Evolutionary conservation across 2,113 vertebrate genomes (phyloP).

Genomic region (Platysternon megacephalum): DNA sequence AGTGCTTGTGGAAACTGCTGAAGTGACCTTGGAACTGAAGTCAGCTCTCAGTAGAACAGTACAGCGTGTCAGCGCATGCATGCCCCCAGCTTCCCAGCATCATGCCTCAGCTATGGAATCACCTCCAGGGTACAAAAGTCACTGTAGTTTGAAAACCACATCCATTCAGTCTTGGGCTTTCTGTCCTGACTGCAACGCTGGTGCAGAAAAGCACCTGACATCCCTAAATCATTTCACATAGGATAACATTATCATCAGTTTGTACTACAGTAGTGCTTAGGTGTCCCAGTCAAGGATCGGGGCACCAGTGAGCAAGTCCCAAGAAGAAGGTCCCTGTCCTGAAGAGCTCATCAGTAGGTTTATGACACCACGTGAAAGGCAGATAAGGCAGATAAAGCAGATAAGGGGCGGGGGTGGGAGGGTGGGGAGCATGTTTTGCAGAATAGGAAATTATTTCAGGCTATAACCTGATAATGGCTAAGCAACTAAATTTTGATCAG

Average conservation of each 20-base stretch:
- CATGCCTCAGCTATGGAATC: not conserved
- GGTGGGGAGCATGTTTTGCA: not conserved
- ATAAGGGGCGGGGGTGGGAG: not conserved
- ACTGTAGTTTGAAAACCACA: not conserved
- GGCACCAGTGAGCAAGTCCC: not conserved
- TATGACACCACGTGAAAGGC: not conserved
- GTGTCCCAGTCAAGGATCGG: not conserved
- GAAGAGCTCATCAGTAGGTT: not conserved
- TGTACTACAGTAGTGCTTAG: not conserved
- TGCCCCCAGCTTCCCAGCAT: not conserved
- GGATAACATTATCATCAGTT: not conserved
- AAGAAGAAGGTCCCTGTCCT: not conserved
- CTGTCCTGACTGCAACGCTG: not conserved
- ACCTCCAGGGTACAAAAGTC: not conserved
- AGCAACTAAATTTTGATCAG: slow-evolving; percentile 10
- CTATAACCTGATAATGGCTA: not conserved
- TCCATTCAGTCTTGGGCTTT: not conserved
- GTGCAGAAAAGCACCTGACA: not conserved
- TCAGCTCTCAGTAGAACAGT: not conserved
- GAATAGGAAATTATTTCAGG: not conserved
- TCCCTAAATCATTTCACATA: not conserved
- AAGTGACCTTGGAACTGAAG: not conserved
- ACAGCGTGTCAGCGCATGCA: not conserved
- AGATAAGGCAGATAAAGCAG: not conserved
- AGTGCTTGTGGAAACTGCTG: not conserved